Evolutionary conservation across 2,113 vertebrate genomes (phyloP).

Genomic region (Solenodon paradoxus): DNA sequence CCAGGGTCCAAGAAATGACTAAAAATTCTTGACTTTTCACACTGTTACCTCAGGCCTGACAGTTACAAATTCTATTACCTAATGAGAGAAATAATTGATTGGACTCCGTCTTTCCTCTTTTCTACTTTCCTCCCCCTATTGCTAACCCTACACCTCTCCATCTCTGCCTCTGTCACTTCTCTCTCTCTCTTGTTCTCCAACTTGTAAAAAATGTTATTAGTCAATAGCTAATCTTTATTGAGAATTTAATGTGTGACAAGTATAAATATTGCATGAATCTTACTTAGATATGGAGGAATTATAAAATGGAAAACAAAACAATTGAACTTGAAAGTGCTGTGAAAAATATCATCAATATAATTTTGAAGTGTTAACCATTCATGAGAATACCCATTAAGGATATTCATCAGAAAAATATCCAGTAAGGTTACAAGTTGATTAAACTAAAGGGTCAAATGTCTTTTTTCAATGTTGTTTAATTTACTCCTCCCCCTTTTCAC

Average conservation of each 20-base stretch:
- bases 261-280: not conserved
- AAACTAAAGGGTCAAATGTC: not conserved
- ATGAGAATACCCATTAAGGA: not conserved
- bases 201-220: not conserved
- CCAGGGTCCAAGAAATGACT: not conserved
- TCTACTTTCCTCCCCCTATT: not conserved
- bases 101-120: not conserved
- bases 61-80: not conserved
- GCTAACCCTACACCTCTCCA: not conserved
- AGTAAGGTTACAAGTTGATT: not conserved
- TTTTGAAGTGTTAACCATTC: not conserved
- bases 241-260: not conserved
- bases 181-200: not conserved
- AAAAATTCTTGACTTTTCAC: not conserved
- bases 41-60: not conserved
- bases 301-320: constrained; percentile 10
- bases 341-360: not conserved
- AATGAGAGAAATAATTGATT: not conserved
- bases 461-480: not conserved
- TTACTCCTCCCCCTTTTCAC: not conserved
- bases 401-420: not conserved
- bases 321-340: not conserved
- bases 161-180: not conserved
- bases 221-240: not conserved
- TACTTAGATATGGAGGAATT: not conserved